Base-by-base conservation (phyloP, 2,113 vertebrate species). In the Pteruthius melanotis region DNA sequence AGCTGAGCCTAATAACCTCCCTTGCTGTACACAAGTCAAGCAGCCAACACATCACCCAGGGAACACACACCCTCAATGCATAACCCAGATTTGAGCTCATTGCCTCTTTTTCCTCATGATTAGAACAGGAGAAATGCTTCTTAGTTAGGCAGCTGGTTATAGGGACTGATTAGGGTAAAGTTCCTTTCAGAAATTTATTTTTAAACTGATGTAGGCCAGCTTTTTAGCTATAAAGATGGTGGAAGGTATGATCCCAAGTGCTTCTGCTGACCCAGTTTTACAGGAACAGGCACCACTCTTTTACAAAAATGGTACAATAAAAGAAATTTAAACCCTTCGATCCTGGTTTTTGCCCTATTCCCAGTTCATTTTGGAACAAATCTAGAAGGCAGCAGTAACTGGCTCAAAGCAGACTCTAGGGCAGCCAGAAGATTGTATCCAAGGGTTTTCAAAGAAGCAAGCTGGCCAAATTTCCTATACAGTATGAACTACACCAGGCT, bases 351-450 rank as follows among this genome's bases (percentile, higher is more conserved):
- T 21, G 11, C 74, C 49, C 21, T 42, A 57, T 35, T 30, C 86
- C 53, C 66, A 87, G 4, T 21, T 52, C 33, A 40, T 52, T 93
- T 80, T 49, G 89, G 50, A 77, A 83, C 56, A 66, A 80, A 81
- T 40, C 33, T 39, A 57, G 54, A 39, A 28, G 83, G 64, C 54
- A 80, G 47, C 56, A 77, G 56, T 13, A 83, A 53, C 3, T 85
- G 81, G 44, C 76, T 75, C 64, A 77, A 89, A 92, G 68, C 89
- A 89, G 89, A 94, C 93, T 93, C 91, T 96, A 87, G 93, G 89
- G 93, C 86, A 95, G 89, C 93, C 76, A 87, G 60, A 92, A 93
- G 93, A 96, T 88, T 77, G 59, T 22, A 74, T 90, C 69, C 60
- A 86, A 47, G 56, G 47, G 33, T 89, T 94, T 88, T 82, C 71